These are phyloP conservation scores for Euleptes europaea DNA, from an alignment of 2,113 vertebrate genomes.

Conservation along the genomic window DNA sequence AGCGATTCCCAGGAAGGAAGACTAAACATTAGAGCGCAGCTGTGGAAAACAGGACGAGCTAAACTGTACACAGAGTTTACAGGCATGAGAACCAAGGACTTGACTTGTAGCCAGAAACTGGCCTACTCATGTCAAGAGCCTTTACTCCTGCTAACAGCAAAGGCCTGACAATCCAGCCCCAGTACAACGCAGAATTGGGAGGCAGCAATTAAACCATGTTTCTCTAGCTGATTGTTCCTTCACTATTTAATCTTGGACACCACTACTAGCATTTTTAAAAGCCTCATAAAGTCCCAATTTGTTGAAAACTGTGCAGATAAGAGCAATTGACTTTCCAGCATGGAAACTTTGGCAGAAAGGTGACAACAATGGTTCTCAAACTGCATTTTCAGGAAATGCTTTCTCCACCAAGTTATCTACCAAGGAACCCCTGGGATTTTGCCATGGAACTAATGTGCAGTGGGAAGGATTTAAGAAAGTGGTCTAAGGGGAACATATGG, in stretches of 20 bases:
- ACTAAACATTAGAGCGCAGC: too few species aligned
- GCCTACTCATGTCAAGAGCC: too few species aligned
- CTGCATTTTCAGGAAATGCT: not conserved
- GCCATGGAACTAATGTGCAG: not conserved
- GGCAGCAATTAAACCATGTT: not conserved
- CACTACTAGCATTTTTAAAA: not conserved
- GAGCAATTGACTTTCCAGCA: not conserved
- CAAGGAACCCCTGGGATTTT: too few species aligned
- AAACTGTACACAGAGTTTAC: too few species aligned
- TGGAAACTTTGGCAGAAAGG: not conserved
- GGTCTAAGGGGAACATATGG: not conserved
- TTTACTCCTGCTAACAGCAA: too few species aligned
- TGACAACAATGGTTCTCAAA: not conserved
- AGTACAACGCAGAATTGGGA: not conserved
- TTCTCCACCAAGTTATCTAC: not conserved
- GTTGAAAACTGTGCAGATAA: not conserved
- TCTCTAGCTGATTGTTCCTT: not conserved
- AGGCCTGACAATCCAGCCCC: too few species aligned
- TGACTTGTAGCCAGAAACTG: too few species aligned
- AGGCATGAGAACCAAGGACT: too few species aligned
- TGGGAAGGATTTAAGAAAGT: not conserved
- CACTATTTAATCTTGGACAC: not conserved
- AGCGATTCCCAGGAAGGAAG: too few species aligned
- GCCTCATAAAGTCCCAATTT: not conserved
- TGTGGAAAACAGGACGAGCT: too few species aligned